Evolutionary conservation across 2,113 vertebrate species (phyloP).

Genomic region (Bettongia penicillata): DNA sequence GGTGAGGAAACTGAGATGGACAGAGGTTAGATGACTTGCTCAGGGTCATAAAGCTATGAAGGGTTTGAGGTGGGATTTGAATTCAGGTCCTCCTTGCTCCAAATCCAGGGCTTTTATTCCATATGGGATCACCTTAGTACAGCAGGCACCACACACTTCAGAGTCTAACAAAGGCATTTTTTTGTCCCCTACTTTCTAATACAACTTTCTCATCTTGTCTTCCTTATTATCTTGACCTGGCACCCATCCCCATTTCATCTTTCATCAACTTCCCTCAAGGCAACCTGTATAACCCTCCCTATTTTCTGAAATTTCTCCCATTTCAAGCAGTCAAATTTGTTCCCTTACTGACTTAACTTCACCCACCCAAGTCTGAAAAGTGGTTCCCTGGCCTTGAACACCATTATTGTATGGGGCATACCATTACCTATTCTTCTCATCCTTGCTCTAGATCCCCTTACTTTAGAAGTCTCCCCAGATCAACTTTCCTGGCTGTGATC

Average conservation of each 20-base stretch:
- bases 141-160: neutral
- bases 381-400: neutral
- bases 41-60: neutral
- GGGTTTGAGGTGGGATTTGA: neutral
- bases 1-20: neutral
- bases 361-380: neutral
- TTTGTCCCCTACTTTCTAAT: conserved; percentile 35
- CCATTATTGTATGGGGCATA: neutral
- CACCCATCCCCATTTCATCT: conserved; percentile 30
- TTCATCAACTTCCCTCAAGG: neutral
- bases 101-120: neutral
- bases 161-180: neutral
- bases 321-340: neutral
- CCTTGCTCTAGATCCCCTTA: neutral
- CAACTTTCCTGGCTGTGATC: neutral
- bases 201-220: conserved; percentile 18
- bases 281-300: neutral
- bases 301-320: neutral
- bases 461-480: neutral
- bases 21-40: neutral
- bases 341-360: neutral
- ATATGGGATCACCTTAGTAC: neutral
- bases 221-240: conserved; percentile 32
- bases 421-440: neutral
- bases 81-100: neutral